Conservation (phyloP, 1,140 invertebrate genomes). For the Bombus haemorrhoidalis region DNA sequence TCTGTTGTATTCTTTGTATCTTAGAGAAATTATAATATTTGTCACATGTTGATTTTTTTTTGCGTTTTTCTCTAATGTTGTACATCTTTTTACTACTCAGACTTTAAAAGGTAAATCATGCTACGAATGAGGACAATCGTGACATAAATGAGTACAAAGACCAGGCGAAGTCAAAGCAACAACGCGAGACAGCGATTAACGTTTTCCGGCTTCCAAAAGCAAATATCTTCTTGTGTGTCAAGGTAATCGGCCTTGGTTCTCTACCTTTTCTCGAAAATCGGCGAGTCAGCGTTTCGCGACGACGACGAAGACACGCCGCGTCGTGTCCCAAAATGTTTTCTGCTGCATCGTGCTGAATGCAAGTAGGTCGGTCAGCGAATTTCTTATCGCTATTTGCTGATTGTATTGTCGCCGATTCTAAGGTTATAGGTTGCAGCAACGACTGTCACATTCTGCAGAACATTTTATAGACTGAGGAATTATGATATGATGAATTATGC, state of each 20-base stretch:
- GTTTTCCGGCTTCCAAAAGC: slow-evolving; percentile 68
- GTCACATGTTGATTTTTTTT: no score
- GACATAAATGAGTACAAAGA: not conserved
- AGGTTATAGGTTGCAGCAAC: not conserved
- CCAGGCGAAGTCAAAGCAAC: slow-evolving; percentile 19
- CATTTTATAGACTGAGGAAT: not conserved
- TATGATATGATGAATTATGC: not conserved
- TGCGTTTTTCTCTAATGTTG: no score
- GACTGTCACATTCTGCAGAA: not conserved
- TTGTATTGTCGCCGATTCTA: not conserved
- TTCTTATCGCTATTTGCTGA: not conserved
- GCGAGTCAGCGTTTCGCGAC: slow-evolving; percentile 53
- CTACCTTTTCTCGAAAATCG: slow-evolving; percentile 24
- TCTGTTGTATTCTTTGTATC: no score
- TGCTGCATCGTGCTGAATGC: not conserved
- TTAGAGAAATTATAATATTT: no score
- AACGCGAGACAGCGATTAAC: slow-evolving; percentile 60
- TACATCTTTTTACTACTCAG: not conserved
- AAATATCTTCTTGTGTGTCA: slow-evolving; percentile 59
- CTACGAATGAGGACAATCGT: not conserved
- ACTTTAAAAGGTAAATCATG: not conserved
- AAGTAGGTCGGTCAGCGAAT: slow-evolving; percentile 42
- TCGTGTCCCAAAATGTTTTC: not conserved
- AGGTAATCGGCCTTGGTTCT: slow-evolving; percentile 52
- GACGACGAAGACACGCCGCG: not conserved